A percentile compares a stretch with the other conserved stretches of the same genome.
Conservation (phyloP, 2,113 vertebrate species). For the Epinephelus lanceolatus region DNA sequence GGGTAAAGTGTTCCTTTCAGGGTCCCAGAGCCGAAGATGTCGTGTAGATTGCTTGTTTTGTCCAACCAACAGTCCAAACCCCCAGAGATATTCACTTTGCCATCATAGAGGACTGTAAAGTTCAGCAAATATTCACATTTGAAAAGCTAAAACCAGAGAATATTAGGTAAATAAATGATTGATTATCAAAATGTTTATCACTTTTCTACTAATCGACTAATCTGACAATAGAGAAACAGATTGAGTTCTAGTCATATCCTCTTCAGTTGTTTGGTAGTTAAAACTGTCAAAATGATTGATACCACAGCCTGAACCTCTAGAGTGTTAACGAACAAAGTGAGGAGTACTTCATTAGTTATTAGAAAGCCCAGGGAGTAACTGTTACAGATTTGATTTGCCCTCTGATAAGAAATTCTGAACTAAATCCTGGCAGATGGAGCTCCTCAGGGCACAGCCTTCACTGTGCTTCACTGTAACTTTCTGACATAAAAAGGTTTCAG, state of each 20-base stretch:
- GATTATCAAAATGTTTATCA: not conserved
- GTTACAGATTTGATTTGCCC: not conserved
- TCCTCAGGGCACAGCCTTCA: conserved; percentile 1
- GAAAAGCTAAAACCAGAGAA: not conserved
- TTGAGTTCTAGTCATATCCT: not conserved
- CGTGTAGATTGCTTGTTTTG: not conserved
- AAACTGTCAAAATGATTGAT: not conserved
- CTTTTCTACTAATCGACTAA: not conserved
- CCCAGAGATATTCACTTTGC: not conserved
- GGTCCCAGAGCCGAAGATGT: not conserved
- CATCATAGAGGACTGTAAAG: not conserved
- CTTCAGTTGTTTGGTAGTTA: not conserved
- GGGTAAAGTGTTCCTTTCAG: not conserved
- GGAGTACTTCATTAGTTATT: not conserved
- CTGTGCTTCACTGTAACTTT: conserved; percentile 4
- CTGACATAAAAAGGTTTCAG: conserved; percentile 6
- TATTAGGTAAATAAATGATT: not conserved
- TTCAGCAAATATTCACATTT: conserved; percentile 1
- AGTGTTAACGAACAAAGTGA: not conserved
- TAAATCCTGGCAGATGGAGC: not conserved
- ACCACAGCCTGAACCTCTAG: not conserved
- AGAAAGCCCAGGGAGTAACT: not conserved
- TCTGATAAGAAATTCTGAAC: not conserved
- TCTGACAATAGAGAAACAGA: not conserved
- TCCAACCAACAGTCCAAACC: not conserved